phyloP scores from a whole-genome alignment of 2,113 vertebrate species.

The Anguilla japonica region DNA sequence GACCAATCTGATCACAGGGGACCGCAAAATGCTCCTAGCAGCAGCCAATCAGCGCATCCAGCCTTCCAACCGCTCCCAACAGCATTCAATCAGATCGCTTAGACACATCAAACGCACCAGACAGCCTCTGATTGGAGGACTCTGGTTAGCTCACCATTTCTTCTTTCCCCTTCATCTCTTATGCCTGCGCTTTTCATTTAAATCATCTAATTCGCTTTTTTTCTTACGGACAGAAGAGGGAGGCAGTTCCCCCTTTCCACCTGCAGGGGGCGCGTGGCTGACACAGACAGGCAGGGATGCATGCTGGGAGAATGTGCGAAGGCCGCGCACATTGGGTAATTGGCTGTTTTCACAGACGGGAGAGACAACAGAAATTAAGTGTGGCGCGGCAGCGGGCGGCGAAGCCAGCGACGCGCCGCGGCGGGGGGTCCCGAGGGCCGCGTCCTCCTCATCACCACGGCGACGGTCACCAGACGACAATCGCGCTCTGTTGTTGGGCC shows the following conservation, averaged over 20 bases:
- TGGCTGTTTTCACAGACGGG: slow-evolving; percentile 3
- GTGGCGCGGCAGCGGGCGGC: background rate
- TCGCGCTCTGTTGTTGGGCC: background rate
- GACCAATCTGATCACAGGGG: background rate
- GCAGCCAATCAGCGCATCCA: background rate
- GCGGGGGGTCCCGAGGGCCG: background rate
- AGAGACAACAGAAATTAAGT: slow-evolving; percentile 27
- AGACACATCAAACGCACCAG: background rate
- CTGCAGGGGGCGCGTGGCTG: background rate
- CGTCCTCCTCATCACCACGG: background rate
- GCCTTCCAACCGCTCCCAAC: background rate
- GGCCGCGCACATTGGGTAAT: slow-evolving; percentile 4
- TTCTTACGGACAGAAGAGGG: background rate
- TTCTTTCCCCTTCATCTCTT: background rate
- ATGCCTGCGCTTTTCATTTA: background rate
- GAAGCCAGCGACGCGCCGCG: background rate
- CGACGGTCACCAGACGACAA: background rate
- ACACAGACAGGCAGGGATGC: background rate
- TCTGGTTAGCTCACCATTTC: background rate
- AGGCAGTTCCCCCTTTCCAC: background rate
- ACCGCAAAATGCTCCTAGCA: background rate
- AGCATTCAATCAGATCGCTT: background rate
- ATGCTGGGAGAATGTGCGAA: background rate
- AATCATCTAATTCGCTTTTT: background rate
- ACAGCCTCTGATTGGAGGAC: background rate